Percentiles rank a stretch among this genome's conserved stretches.
Conservation (phyloP, 2,888 invertebrate species). For the Cerceris rybyensis region DNA sequence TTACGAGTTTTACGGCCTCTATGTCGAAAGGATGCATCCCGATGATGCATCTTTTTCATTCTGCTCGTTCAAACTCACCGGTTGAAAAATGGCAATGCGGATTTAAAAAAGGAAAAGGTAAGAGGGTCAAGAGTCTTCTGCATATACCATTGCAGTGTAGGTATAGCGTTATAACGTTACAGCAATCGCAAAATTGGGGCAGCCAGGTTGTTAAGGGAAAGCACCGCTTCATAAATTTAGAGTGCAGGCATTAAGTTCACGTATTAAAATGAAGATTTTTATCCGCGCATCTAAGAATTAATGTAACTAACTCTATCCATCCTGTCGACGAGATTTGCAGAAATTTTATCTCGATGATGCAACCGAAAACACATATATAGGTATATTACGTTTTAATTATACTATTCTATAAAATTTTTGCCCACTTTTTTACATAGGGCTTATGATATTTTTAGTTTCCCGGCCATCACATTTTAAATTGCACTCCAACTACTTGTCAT, state of each 20-base stretch:
- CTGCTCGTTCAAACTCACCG: slow-evolving; percentile 2
- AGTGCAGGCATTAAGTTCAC: slow-evolving; percentile 22
- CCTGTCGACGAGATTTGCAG: neutral
- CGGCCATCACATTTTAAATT: too few species aligned
- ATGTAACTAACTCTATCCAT: slow-evolving; percentile 1
- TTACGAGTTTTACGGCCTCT: slow-evolving; percentile 8
- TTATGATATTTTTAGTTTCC: too few species aligned
- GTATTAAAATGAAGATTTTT: slow-evolving; percentile 13
- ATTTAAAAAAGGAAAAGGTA: slow-evolving; percentile 41
- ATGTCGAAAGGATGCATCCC: slow-evolving; percentile 1
- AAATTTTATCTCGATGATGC: neutral
- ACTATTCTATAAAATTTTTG: too few species aligned
- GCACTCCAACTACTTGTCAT: too few species aligned
- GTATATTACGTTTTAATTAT: too few species aligned
- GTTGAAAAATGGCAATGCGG: slow-evolving; percentile 39
- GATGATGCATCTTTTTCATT: slow-evolving; percentile 17
- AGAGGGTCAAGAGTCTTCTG: slow-evolving; percentile 50
- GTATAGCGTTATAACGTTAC: slow-evolving; percentile 47
- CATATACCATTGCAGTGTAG: slow-evolving; percentile 13
- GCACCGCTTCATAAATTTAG: slow-evolving; percentile 47
- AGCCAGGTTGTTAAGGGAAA: slow-evolving; percentile 28
- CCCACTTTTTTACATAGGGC: too few species aligned
- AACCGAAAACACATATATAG: neutral
- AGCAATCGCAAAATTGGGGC: slow-evolving; percentile 49
- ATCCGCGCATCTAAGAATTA: slow-evolving; percentile 7